Percentiles rank a stretch among this genome's conserved stretches.
phyloP scores from a whole-genome alignment of 2,797 vertebrate genomes.

The Sandelia bainsii region DNA sequence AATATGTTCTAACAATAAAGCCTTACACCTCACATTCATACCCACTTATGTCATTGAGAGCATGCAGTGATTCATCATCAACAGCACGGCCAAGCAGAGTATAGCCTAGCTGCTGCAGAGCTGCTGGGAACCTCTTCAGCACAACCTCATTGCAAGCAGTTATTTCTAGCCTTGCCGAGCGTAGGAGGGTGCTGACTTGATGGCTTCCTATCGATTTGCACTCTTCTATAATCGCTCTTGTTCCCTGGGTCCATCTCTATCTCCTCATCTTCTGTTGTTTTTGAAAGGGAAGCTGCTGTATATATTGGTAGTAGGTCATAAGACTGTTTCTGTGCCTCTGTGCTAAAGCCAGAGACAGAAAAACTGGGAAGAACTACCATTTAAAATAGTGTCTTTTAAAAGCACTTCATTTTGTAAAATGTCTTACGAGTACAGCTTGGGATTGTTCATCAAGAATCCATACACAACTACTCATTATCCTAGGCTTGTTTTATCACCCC shows the following conservation, averaged over 20 bases:
- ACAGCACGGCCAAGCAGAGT: constrained; percentile 49
- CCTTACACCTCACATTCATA: constrained; percentile 20
- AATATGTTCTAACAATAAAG: constrained; percentile 26
- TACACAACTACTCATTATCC: not conserved
- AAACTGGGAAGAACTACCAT: constrained; percentile 2
- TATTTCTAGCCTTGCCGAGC: constrained; percentile 79
- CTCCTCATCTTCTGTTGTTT: constrained; percentile 54
- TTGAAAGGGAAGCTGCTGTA: constrained; percentile 37
- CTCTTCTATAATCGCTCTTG: constrained; percentile 79
- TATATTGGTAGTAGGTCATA: constrained; percentile 25
- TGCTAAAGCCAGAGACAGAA: constrained; percentile 9
- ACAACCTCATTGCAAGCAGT: constrained; percentile 75
- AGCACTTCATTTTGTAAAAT: constrained; percentile 5
- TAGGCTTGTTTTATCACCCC: not conserved
- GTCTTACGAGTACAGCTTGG: not conserved
- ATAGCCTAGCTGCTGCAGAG: constrained; percentile 56
- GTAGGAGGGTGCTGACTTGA: constrained; percentile 81
- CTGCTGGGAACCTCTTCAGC: constrained; percentile 81
- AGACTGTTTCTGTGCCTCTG: constrained; percentile 15
- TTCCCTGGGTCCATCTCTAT: constrained; percentile 66
- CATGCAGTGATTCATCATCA: constrained; percentile 65
- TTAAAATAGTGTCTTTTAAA: constrained; percentile 3
- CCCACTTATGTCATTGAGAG: constrained; percentile 51
- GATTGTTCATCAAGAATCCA: not conserved
- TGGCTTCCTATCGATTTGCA: constrained; percentile 83